Evolutionary conservation across 2,797 vertebrate genomes (phyloP).

Genomic region (Myiothlypis coronata): DNA sequence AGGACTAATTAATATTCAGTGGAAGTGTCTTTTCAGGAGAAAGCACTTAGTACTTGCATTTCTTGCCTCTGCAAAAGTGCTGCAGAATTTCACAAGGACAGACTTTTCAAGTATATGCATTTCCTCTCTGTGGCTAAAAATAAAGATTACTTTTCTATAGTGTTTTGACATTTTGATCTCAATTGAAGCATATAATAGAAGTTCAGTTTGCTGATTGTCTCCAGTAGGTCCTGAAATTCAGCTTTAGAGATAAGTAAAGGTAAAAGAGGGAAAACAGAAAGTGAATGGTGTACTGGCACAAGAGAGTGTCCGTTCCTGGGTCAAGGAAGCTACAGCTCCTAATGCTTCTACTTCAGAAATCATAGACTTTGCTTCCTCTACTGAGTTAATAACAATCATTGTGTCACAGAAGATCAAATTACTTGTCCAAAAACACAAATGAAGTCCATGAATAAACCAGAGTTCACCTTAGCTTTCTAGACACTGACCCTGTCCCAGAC

Average conservation of each 20-base stretch:
- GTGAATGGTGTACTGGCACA: not conserved
- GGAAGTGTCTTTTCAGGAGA: not conserved
- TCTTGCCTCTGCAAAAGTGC: not conserved
- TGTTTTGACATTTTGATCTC: not conserved
- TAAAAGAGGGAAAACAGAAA: not conserved
- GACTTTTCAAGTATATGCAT: not conserved
- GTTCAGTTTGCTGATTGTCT: not conserved
- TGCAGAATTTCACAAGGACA: conserved; percentile 2
- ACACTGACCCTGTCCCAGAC: not conserved
- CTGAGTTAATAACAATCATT: not conserved
- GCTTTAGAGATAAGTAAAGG: not conserved
- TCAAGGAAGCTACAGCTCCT: not conserved
- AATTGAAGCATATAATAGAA: not conserved
- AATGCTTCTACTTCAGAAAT: not conserved
- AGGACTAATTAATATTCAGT: conserved; percentile 22
- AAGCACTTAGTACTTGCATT: not conserved
- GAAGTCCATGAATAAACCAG: not conserved
- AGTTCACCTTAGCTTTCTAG: not conserved
- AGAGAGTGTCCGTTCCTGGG: not conserved
- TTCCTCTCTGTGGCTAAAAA: conserved; percentile 1
- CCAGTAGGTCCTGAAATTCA: not conserved
- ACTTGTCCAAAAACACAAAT: not conserved
- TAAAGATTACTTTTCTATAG: not conserved
- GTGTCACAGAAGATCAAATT: not conserved
- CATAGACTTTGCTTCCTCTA: not conserved